Conservation (phyloP, 2,797 vertebrate species). For the Sciaenops ocellatus region DNA sequence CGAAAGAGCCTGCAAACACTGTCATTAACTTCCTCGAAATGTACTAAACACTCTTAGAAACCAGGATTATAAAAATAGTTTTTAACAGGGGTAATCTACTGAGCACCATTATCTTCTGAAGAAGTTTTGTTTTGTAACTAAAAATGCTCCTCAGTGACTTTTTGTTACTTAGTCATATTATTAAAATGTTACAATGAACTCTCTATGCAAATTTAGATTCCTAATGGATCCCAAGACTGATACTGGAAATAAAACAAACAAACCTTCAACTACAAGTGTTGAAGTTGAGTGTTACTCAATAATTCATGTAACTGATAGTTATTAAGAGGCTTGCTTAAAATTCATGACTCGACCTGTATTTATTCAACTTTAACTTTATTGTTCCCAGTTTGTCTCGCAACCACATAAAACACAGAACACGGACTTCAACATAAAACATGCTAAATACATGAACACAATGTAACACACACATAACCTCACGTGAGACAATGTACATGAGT, state of each 20-base stretch:
- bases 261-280: neutral
- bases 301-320: neutral
- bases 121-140: neutral
- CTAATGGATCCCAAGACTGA: too few species aligned
- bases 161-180: neutral
- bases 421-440: neutral
- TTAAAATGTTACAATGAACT: too few species aligned
- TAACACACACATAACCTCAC: neutral
- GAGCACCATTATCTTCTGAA: neutral
- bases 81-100: neutral
- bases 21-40: neutral
- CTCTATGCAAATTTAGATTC: too few species aligned
- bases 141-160: neutral
- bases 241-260: too few species aligned
- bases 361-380: neutral
- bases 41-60: neutral
- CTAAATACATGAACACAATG: neutral
- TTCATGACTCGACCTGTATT: neutral
- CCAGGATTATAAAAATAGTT: neutral
- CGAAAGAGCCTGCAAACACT: neutral
- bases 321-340: neutral
- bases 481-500: neutral
- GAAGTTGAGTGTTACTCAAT: neutral
- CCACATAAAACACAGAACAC: neutral
- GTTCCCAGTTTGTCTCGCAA: neutral